A percentile compares a stretch with the other conserved stretches of the same genome.
Evolutionary conservation across 2,888 invertebrate species (phyloP).

Genomic region (Siphlonurus alternatus): DNA sequence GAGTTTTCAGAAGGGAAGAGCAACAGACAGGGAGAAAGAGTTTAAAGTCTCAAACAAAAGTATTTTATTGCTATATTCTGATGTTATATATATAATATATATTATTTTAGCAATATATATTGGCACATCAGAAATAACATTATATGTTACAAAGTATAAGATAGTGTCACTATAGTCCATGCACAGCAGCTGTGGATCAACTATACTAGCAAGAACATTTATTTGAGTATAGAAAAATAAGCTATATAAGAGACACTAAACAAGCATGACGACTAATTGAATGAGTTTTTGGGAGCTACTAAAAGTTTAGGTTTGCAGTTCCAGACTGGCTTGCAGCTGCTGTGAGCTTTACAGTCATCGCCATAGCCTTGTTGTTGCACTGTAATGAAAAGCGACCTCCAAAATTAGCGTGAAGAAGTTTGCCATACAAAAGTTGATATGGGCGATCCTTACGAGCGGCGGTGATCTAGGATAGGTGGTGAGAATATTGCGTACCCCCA

Average conservation of each 20-base stretch:
- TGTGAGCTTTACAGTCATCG: background rate
- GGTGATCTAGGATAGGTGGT: background rate
- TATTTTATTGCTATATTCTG: too few species aligned
- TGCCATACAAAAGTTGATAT: background rate
- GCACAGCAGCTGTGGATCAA: background rate
- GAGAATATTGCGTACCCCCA: background rate
- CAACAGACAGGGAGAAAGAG: too few species aligned
- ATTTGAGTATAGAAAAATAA: background rate
- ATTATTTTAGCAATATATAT: too few species aligned
- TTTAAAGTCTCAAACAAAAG: too few species aligned
- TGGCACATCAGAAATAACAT: too few species aligned
- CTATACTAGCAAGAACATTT: background rate
- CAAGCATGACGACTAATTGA: constrained; percentile 1
- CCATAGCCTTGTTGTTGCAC: background rate
- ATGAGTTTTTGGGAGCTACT: background rate
- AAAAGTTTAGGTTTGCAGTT: background rate
- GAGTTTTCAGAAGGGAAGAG: too few species aligned
- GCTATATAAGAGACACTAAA: background rate
- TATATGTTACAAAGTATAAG: too few species aligned
- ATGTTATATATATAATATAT: too few species aligned
- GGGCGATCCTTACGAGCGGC: background rate
- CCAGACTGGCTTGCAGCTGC: background rate
- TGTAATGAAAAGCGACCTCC: background rate
- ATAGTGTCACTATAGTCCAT: background rate
- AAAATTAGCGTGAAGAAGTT: background rate